Conservation (phyloP, 2,888 invertebrate genomes). For the Hirtodrosophila histrioides region DNA sequence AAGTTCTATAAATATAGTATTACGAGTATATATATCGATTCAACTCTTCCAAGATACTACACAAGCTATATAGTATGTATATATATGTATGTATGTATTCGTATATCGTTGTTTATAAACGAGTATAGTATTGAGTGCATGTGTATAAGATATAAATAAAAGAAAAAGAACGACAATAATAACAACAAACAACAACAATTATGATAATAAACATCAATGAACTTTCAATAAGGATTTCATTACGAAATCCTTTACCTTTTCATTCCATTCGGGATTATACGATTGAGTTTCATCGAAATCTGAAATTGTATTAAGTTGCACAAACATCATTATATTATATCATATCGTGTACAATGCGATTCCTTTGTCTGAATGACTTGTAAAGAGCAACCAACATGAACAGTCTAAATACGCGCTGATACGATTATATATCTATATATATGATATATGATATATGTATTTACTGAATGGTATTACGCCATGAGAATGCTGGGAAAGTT, state of each 20-base stretch:
- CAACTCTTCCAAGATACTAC: constrained; percentile 47
- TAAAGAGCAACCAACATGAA: constrained; percentile 52
- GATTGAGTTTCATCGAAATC: constrained; percentile 84
- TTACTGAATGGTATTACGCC: constrained; percentile 10
- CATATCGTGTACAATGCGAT: constrained; percentile 14
- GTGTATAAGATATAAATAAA: constrained; percentile 30
- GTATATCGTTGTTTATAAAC: constrained; percentile 13
- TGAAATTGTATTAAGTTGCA: constrained; percentile 81
- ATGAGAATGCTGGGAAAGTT: constrained; percentile 17
- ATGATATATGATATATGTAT: constrained; percentile 12
- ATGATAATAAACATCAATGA: constrained; percentile 29
- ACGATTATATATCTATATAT: constrained; percentile 15
- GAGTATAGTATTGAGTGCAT: constrained; percentile 53
- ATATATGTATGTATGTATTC: not conserved
- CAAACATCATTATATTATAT: constrained; percentile 40
- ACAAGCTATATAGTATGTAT: constrained; percentile 40
- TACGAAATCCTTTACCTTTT: constrained; percentile 82
- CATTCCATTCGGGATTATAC: constrained; percentile 84
- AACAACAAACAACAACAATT: constrained; percentile 41
- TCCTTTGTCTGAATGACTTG: not conserved
- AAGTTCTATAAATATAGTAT: constrained; percentile 21
- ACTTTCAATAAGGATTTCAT: constrained; percentile 53
- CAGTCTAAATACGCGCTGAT: constrained; percentile 38
- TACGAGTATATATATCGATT: constrained; percentile 18
- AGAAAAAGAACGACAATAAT: constrained; percentile 29